Conservation (phyloP, 2,113 vertebrate species). For the Macroglossus sobrinus region DNA sequence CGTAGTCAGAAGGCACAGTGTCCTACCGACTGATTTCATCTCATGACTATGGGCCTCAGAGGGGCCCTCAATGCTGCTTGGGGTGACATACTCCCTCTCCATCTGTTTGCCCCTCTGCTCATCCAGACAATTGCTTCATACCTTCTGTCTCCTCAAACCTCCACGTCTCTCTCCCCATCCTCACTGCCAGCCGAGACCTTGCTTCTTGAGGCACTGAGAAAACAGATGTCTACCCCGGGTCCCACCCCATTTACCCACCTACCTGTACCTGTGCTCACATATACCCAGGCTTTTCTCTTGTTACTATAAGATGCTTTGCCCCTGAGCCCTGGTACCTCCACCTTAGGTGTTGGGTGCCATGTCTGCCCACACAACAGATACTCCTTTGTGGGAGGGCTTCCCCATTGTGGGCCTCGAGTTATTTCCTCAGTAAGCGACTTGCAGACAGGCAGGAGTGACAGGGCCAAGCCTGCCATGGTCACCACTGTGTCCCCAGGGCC, state of each 20-base stretch:
- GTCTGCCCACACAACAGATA: too few species aligned
- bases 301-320: too few species aligned
- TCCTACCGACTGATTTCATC: neutral
- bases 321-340: too few species aligned
- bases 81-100: neutral
- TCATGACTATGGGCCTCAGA: neutral
- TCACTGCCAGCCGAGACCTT: neutral
- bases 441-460: neutral
- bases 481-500: neutral
- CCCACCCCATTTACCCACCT: neutral
- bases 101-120: neutral
- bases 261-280: accelerated
- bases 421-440: neutral
- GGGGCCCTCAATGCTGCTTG: neutral
- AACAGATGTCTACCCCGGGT: accelerated
- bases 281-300: neutral
- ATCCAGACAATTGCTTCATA: neutral
- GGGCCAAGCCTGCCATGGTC: neutral
- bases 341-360: too few species aligned
- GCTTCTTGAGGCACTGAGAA: neutral
- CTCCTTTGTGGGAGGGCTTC: neutral
- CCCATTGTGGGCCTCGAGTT: neutral
- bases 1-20: neutral
- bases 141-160: neutral
- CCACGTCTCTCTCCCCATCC: neutral